Conservation (phyloP, 1,140 invertebrate species). For the Scaptomyza graminum region DNA sequence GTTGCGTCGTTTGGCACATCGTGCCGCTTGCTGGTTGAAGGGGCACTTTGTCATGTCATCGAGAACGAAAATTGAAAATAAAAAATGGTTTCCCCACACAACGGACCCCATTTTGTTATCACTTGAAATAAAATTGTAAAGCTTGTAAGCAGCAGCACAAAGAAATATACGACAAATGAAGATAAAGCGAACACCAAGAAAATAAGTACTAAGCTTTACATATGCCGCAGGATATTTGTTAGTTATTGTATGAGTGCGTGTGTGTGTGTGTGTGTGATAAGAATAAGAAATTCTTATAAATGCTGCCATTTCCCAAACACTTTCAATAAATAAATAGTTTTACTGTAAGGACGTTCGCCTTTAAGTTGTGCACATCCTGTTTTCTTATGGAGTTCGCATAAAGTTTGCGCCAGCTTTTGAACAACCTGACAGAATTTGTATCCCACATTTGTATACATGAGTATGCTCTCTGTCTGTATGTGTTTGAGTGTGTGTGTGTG, state of each 20-base stretch:
- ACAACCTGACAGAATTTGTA: neutral
- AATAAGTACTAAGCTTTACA: neutral
- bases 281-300: neutral
- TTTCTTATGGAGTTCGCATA: slow-evolving; percentile 9
- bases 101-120: slow-evolving; percentile 30
- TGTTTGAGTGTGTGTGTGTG: slow-evolving; percentile 9
- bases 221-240: slow-evolving; percentile 3
- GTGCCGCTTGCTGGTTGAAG: slow-evolving; percentile 67
- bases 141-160: slow-evolving; percentile 49
- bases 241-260: neutral
- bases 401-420: neutral
- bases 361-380: neutral
- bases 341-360: neutral
- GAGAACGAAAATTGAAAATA: slow-evolving; percentile 79
- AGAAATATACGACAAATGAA: slow-evolving; percentile 9
- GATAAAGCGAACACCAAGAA: neutral
- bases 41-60: slow-evolving; percentile 78
- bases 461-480: neutral
- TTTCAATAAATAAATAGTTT: slow-evolving; percentile 1
- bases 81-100: slow-evolving; percentile 61
- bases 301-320: slow-evolving; percentile 1
- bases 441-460: slow-evolving; percentile 4
- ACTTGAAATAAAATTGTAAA: slow-evolving; percentile 69
- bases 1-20: slow-evolving; percentile 22
- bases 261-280: neutral